These are phyloP conservation scores for Leptura quadrifasciata DNA, from an alignment of 2,888 invertebrate species.

Conservation along the genomic window DNA sequence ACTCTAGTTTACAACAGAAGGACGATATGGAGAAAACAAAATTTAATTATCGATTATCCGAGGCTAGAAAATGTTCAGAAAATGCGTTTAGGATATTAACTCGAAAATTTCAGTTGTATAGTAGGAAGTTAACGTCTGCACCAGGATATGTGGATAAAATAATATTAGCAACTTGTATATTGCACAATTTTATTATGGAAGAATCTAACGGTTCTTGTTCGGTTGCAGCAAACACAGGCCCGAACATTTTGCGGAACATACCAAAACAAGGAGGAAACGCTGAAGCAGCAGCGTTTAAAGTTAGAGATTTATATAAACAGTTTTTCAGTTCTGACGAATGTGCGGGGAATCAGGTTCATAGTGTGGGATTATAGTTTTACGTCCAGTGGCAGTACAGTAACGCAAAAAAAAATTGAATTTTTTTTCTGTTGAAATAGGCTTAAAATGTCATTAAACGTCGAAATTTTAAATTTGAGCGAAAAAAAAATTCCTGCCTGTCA, in stretches of 20 bases:
- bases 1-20: conserved; percentile 18
- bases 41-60: not conserved
- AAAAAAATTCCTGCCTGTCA: too few relatives aligned
- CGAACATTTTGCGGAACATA: not conserved
- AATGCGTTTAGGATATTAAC: conserved; percentile 9
- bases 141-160: conserved; percentile 31
- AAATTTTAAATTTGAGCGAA: too few relatives aligned
- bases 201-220: too few relatives aligned
- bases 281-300: not conserved
- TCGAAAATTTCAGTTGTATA: conserved; percentile 28
- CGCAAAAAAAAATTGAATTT: too few relatives aligned
- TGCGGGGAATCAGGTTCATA: not conserved
- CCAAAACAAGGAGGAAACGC: not conserved
- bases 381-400: too few relatives aligned
- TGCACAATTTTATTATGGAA: conserved; percentile 24
- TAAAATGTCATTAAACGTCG: too few relatives aligned
- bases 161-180: conserved; percentile 24
- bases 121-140: conserved; percentile 15
- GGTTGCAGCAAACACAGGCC: too few relatives aligned
- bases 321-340: not conserved
- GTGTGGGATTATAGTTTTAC: too few relatives aligned
- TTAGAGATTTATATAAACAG: not conserved
- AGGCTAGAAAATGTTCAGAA: conserved; percentile 24
- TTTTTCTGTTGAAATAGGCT: too few relatives aligned
- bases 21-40: conserved; percentile 18